A percentile compares a stretch with the other conserved stretches of the same genome.
Conservation (phyloP, 2,113 vertebrate genomes). For the Theristicus caerulescens region DNA sequence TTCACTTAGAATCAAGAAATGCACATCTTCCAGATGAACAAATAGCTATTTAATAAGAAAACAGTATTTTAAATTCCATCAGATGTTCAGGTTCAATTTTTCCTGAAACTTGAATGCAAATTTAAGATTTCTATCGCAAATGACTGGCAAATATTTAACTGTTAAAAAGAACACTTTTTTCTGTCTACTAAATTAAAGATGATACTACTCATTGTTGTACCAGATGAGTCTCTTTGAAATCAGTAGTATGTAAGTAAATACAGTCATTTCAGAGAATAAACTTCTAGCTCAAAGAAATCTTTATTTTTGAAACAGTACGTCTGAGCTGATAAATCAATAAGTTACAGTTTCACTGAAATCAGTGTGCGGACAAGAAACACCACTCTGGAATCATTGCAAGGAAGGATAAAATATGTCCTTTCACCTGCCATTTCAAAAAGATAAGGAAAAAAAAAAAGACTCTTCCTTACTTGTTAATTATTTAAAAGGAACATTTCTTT, state of each 20-base stretch:
- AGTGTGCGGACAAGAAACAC: not conserved
- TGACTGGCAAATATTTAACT: not conserved
- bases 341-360: not conserved
- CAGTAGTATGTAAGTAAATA: not conserved
- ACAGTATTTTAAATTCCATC: not conserved
- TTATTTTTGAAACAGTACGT: not conserved
- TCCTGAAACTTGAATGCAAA: not conserved
- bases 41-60: not conserved
- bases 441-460: too few relatives aligned
- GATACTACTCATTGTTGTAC: not conserved
- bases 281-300: not conserved
- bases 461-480: not conserved
- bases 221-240: not conserved
- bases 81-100: not conserved
- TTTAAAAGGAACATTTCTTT: not conserved
- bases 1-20: not conserved
- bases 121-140: not conserved
- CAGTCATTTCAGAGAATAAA: not conserved
- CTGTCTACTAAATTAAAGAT: not conserved
- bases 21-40: not conserved
- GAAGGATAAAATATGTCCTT: not conserved
- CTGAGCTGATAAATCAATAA: not conserved
- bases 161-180: not conserved
- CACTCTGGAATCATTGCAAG: not conserved
- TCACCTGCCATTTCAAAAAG: not conserved